phyloP scores from a whole-genome alignment of 64 coral and sea anemone species.

The Orbicella faveolata region DNA sequence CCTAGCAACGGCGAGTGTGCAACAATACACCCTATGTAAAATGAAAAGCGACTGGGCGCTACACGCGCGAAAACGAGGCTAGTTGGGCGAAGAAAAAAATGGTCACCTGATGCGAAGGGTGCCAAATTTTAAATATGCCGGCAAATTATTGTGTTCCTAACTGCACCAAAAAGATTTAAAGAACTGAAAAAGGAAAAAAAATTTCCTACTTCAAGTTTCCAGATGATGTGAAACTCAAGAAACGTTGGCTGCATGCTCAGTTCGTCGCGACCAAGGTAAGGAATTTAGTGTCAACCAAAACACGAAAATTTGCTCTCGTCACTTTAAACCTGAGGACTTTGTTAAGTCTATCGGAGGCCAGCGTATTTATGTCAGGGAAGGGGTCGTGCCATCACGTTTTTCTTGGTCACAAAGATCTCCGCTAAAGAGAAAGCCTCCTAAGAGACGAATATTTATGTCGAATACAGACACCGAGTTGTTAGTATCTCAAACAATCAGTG shows the following conservation, averaged over 20 bases:
- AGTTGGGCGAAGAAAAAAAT: not conserved
- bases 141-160: not conserved
- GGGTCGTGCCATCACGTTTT: not conserved
- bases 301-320: slow-evolving; percentile 5
- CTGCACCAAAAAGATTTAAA: not conserved
- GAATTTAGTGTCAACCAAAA: slow-evolving; percentile 9
- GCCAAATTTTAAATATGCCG: slow-evolving; percentile 11
- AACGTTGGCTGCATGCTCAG: not conserved
- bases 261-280: slow-evolving; percentile 2
- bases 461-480: too few species aligned
- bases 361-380: slow-evolving; percentile 21
- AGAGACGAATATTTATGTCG: not conserved
- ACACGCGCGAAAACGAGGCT: not conserved
- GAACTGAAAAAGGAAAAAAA: not conserved
- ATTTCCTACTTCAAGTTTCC: slow-evolving; percentile 7
- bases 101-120: slow-evolving; percentile 13
- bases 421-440: slow-evolving; percentile 3
- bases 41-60: not conserved
- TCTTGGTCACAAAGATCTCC: slow-evolving; percentile 22
- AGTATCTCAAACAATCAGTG: too few species aligned
- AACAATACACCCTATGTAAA: not conserved
- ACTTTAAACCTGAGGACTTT: not conserved
- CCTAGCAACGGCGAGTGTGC: too few species aligned
- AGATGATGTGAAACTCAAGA: not conserved
- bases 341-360: slow-evolving; percentile 23